phyloP scores from a whole-genome alignment of 2,113 vertebrate genomes.

The rabbit (Oryctolagus cuniculus) region mOryCun1.1 NC_091432.1:120831501-120832000 shows the following conservation, averaged over 20 bases:
- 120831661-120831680: background rate
- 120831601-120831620: conserved; percentile 41
- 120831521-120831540: background rate
- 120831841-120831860: background rate
- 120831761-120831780: conserved; percentile 25
- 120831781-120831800: conserved; percentile 48
- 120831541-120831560: background rate
- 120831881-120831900: background rate
- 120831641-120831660: conserved; percentile 12
- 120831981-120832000: background rate
- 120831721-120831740: conserved; percentile 46
- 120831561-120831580: background rate
- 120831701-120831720: conserved; percentile 59
- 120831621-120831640: conserved; percentile 6
- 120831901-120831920: background rate
- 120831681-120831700: conserved; percentile 38
- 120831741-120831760: conserved; percentile 52
- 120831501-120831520: background rate
- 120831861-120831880: background rate
- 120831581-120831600: conserved; percentile 3
- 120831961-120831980: background rate
- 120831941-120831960: background rate
- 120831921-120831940: background rate
- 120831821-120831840: conserved; percentile 8
- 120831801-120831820: background rate